Percentiles rank a stretch among this genome's conserved stretches.
Conservation (phyloP, 2,888 invertebrate genomes). For the Panopea generosa region DNA sequence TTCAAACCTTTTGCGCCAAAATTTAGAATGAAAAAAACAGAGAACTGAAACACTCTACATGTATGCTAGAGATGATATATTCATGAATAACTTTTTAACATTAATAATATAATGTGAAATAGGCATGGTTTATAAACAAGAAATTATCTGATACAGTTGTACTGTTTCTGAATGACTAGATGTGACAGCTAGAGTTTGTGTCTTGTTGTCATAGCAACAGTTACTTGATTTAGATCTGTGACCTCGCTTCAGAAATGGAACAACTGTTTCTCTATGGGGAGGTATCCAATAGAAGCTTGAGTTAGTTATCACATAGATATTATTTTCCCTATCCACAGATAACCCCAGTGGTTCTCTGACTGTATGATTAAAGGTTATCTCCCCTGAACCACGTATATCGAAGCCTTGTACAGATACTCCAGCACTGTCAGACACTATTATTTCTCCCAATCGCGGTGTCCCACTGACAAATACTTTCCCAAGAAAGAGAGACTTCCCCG, state of each 20-base stretch:
- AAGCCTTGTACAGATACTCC: conserved; percentile 39
- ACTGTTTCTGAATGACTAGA: conserved; percentile 53
- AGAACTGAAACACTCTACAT: no score
- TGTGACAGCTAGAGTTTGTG: conserved; percentile 38
- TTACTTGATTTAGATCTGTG: conserved; percentile 49
- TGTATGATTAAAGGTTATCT: conserved; percentile 30
- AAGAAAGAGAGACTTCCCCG: conserved; percentile 39
- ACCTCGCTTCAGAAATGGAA: conserved; percentile 44
- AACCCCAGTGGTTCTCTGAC: conserved; percentile 42
- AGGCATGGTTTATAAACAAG: no score
- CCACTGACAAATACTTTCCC: conserved; percentile 43
- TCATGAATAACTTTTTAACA: no score
- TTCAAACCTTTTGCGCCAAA: no score
- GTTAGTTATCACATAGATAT: conserved; percentile 48
- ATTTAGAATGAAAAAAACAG: no score
- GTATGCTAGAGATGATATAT: no score
- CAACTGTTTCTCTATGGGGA: conserved; percentile 29
- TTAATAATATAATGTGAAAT: no score
- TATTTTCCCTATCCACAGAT: conserved; percentile 33
- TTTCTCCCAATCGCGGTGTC: conserved; percentile 27
- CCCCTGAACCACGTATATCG: conserved; percentile 33
- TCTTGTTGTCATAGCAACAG: conserved; percentile 46
- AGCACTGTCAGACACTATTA: conserved; percentile 35
- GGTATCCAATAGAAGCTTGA: conserved; percentile 53
- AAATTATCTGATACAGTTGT: conserved; percentile 36